Evolutionary conservation across 2,888 invertebrate genomes (phyloP).

Genomic region (Aporophyla nigra): DNA sequence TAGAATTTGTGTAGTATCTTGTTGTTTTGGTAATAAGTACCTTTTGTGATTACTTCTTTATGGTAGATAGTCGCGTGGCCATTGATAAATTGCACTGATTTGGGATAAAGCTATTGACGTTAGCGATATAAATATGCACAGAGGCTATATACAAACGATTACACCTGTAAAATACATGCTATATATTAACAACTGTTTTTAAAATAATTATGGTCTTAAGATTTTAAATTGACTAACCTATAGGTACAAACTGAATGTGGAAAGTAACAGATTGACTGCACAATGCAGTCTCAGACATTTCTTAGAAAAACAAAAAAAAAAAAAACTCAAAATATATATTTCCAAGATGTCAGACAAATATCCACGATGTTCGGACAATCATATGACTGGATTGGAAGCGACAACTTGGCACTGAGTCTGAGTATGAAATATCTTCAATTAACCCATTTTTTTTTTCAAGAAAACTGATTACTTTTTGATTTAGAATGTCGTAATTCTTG

Average conservation of each 20-base stretch:
- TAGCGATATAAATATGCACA: background rate
- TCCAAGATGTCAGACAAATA: slow-evolving; percentile 45
- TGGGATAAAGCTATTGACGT: background rate
- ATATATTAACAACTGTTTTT: background rate
- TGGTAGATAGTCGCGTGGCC: background rate
- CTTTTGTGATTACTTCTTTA: slow-evolving; percentile 42
- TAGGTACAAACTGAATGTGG: background rate
- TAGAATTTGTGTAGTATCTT: slow-evolving; percentile 74
- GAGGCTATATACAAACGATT: background rate
- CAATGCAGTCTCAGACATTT: background rate
- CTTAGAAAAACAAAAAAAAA: no score
- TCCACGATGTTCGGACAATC: slow-evolving; percentile 49
- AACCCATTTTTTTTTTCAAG: slow-evolving; percentile 41
- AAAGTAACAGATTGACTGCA: background rate
- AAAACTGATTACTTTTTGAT: slow-evolving; percentile 58
- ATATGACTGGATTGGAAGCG: slow-evolving; percentile 58
- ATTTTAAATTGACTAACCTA: background rate
- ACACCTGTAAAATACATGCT: background rate
- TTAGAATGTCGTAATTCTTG: slow-evolving; percentile 44
- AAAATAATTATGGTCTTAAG: background rate
- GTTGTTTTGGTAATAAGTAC: slow-evolving; percentile 71
- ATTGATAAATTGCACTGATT: background rate
- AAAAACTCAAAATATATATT: slow-evolving; percentile 40
- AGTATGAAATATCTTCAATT: slow-evolving; percentile 52
- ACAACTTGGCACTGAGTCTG: slow-evolving; percentile 59